Evolutionary conservation across 2,113 vertebrate genomes (phyloP).

Genomic region (Canis aureus): DNA sequence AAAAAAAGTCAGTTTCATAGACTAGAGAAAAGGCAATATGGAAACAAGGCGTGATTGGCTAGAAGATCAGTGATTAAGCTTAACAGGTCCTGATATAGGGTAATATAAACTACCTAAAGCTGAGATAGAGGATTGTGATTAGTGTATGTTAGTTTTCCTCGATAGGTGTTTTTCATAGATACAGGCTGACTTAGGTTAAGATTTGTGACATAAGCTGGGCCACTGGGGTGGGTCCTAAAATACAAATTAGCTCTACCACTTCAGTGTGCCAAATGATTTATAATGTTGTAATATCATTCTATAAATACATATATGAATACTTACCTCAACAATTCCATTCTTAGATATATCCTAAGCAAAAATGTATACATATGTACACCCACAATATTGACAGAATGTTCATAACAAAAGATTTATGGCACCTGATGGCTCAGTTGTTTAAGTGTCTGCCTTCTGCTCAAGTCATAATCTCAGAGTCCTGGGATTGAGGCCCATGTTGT

Average conservation of each 20-base stretch:
- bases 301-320: background rate
- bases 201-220: background rate
- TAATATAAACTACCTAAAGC: background rate
- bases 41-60: background rate
- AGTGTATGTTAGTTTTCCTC: background rate
- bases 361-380: background rate
- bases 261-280: background rate
- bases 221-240: background rate
- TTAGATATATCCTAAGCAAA: background rate
- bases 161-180: background rate
- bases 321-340: background rate
- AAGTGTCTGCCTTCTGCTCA: background rate
- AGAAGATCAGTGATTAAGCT: background rate
- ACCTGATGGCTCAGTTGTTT: background rate
- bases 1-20: background rate
- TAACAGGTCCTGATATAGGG: background rate
- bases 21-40: background rate
- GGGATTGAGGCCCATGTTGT: background rate
- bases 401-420: background rate
- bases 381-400: background rate
- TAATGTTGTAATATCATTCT: background rate
- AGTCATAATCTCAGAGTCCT: background rate
- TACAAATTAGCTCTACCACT: background rate
- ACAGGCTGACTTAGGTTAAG: background rate
- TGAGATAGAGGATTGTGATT: background rate